phyloP scores from a whole-genome alignment of 2,888 invertebrate genomes.

The Lypha dubia region DNA sequence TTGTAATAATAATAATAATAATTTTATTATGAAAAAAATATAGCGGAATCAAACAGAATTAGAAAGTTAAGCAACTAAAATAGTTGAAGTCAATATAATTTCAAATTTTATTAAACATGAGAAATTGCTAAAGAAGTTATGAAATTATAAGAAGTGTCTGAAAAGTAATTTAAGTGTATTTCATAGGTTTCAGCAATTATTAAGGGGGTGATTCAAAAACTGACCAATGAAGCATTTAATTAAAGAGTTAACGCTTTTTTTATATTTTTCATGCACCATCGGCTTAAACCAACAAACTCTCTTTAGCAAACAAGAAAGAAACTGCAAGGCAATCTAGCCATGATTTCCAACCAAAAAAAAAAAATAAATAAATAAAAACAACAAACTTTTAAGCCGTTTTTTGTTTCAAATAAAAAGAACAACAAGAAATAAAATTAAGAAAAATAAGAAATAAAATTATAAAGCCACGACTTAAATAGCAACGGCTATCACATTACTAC shows the following conservation, averaged over 20 bases:
- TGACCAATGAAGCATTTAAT: conserved; percentile 62
- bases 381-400: conserved; percentile 8
- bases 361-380: too few species aligned
- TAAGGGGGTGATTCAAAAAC: too few species aligned
- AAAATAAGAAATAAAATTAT: conserved; percentile 69
- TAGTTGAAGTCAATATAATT: too few species aligned
- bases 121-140: too few species aligned
- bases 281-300: background rate
- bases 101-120: too few species aligned
- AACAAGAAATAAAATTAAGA: background rate
- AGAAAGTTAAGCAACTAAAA: background rate
- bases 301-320: conserved; percentile 13
- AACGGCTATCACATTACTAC: conserved; percentile 64
- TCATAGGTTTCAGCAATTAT: background rate
- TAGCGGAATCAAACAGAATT: background rate
- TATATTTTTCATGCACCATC: conserved; percentile 46
- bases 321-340: background rate
- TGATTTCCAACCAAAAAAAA: conserved; percentile 6
- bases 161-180: background rate
- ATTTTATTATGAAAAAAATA: conserved; percentile 2
- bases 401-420: too few species aligned
- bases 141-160: too few species aligned
- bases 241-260: conserved; percentile 64
- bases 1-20: background rate
- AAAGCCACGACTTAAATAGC: conserved; percentile 68